Evolutionary conservation across 2,113 vertebrate species (phyloP), one percentile per base, ranked within the genome.

Genomic region (Dolichotis patagonum): DNA sequence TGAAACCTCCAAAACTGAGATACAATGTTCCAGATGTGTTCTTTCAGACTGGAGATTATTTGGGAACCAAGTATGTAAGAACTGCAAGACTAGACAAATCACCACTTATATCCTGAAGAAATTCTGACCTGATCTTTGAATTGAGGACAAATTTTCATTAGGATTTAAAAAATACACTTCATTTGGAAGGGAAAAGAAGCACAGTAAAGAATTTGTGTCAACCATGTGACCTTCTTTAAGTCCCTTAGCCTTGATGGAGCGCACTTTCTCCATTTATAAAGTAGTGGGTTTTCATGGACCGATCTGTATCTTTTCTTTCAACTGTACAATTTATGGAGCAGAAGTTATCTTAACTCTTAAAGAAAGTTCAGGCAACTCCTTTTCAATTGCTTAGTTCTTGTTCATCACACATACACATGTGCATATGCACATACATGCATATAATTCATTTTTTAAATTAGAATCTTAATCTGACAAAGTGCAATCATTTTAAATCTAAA

Each of bases 1-100:
- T n/a, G n/a, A n/a, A n/a, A n/a, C n/a, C n/a, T n/a, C n/a, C n/a
- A n/a, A n/a, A n/a, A n/a, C n/a, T n/a, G 52, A 85, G 65, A 69
- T 89, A 63, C 67, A 75, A 90, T 41, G 35, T 81, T 92, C 94
- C 49, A 46, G 80, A 94, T 94, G 38, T 87, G 87, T 89, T 93
- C 92, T 95, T 87, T 91, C 69, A 89, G 94, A 49, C 20, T 75
- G 38, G 62, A 93, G 63, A 82, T 78, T 71, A 89, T 85, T 94
- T 92, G 43, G 67, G 90, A 93, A 90, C 93, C 24, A 26, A 96
- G 38, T 46, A 5, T 83, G 63, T 26, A 43, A 93, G 69, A 93
- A 69, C 90, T 58, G 7, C 22, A 56, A 90, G 69, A 65, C 32
- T n/a, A 87, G 56, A 93, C 63, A 91, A 96, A 89, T 85, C 58